Percentiles rank a stretch among this genome's conserved stretches.
phyloP scores from a whole-genome alignment of 2,113 vertebrate species.

The Diglossa brunneiventris region DNA sequence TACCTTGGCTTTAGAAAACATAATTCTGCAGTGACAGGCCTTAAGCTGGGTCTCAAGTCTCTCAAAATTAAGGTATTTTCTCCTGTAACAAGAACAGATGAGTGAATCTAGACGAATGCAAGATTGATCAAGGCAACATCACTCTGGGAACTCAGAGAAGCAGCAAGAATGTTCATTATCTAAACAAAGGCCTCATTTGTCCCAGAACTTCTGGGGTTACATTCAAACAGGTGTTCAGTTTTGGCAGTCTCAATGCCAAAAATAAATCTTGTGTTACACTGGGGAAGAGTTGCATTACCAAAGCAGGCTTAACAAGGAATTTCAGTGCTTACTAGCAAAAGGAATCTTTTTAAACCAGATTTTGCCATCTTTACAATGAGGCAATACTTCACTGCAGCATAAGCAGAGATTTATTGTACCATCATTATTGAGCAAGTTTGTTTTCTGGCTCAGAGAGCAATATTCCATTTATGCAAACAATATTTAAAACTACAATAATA shows the following conservation, averaged over 20 bases:
- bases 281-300: neutral
- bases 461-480: neutral
- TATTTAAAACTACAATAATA: neutral
- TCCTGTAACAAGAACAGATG: conserved; percentile 71
- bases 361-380: neutral
- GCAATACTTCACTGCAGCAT: neutral
- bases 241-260: neutral
- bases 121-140: neutral
- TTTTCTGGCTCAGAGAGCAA: neutral
- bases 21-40: conserved; percentile 90
- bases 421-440: neutral
- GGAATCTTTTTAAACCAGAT: neutral
- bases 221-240: conserved; percentile 1
- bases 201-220: neutral
- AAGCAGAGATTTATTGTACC: neutral
- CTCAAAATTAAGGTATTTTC: conserved; percentile 82
- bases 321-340: neutral
- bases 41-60: conserved; percentile 93
- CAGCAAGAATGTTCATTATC: neutral
- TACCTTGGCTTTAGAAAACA: conserved; percentile 95
- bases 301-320: neutral
- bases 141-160: neutral
- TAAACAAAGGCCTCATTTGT: neutral
- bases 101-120: neutral
- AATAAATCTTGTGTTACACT: neutral